Conservation (phyloP, 1,140 invertebrate species). For the Drosophila mauritiana region DNA sequence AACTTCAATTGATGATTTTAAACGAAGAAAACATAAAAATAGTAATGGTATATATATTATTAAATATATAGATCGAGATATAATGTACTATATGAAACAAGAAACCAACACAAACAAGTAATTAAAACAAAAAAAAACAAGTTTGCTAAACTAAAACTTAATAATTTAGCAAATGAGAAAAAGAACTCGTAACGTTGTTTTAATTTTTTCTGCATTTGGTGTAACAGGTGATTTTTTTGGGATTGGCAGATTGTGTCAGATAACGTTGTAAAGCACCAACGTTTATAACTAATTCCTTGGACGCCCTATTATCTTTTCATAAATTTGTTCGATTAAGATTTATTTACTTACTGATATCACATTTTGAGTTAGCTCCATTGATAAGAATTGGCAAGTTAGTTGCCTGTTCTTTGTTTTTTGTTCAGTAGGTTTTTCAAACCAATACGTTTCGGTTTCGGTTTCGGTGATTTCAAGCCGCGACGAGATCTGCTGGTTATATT, state of each 20-base stretch:
- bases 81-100: conserved; percentile 67
- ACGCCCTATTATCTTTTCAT: background rate
- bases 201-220: background rate
- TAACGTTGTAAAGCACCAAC: background rate
- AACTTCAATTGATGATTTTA: conserved; percentile 77
- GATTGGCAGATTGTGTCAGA: background rate
- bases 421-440: background rate
- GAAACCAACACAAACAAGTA: conserved; percentile 53
- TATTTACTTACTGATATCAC: conserved; percentile 5
- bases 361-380: background rate
- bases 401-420: background rate
- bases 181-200: conserved; percentile 2
- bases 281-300: background rate
- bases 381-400: background rate
- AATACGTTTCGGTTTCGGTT: background rate
- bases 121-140: conserved; percentile 60
- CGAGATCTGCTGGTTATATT: background rate
- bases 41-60: conserved; percentile 68
- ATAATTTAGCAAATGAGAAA: conserved; percentile 78
- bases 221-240: background rate
- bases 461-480: no score
- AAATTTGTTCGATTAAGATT: conserved; percentile 6
- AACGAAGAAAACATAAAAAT: conserved; percentile 57
- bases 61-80: conserved; percentile 66
- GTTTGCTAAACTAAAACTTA: conserved; percentile 79